Conservation (phyloP, 2,113 vertebrate species). For the Stictonetta naevosa region DNA sequence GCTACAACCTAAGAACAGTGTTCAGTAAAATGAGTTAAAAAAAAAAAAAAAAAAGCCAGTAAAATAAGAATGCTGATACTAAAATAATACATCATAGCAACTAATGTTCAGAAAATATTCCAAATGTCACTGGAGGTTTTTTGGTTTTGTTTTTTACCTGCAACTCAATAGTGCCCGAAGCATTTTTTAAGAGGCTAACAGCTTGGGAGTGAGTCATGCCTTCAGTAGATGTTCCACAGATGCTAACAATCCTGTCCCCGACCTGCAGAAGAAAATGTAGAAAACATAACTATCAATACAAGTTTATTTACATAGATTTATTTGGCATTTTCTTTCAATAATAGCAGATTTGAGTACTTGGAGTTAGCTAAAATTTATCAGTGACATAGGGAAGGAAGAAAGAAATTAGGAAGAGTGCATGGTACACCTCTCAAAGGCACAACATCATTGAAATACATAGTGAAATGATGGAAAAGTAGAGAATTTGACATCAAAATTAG, state of each 20-base stretch:
- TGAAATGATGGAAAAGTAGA: neutral
- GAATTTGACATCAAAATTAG: neutral
- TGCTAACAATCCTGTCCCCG: constrained; percentile 93
- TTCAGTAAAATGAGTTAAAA: neutral
- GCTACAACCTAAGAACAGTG: constrained; percentile 83
- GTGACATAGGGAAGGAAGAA: neutral
- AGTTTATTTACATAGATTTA: neutral
- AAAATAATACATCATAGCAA: neutral
- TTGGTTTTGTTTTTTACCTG: constrained; percentile 81
- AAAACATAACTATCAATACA: neutral
- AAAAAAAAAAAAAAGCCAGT: neutral
- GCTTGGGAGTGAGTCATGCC: constrained; percentile 94
- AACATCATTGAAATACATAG: neutral
- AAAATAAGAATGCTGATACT: neutral
- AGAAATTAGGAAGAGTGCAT: neutral
- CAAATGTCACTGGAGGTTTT: constrained; percentile 1
- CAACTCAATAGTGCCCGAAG: constrained; percentile 88
- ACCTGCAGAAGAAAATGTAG: constrained; percentile 77
- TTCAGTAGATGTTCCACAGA: constrained; percentile 89
- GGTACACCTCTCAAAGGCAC: neutral
- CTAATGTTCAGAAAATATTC: neutral
- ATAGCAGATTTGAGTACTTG: neutral
- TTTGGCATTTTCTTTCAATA: neutral
- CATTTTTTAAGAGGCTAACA: constrained; percentile 90
- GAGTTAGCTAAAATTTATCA: neutral